Conservation (phyloP, 2,888 invertebrate genomes). For the Protophormia terraenovae region DNA sequence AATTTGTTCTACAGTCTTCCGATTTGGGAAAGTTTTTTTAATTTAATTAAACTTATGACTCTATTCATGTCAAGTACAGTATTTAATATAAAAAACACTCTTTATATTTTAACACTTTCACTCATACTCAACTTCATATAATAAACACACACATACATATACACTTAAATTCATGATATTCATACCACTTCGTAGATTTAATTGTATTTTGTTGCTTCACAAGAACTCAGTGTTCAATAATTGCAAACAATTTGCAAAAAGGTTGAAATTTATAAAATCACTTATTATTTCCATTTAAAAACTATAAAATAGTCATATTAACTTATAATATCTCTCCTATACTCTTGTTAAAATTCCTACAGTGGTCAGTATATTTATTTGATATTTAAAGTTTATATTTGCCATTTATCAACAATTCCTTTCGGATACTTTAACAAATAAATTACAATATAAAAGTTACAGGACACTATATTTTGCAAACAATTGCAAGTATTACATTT, state of each 20-base stretch:
- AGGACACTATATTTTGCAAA: not conserved
- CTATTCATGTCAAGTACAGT: not conserved
- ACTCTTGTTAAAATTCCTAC: too few relatives aligned
- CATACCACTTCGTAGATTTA: not conserved
- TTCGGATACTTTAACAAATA: not conserved
- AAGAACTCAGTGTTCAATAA: not conserved
- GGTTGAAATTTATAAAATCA: not conserved
- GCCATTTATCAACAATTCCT: not conserved
- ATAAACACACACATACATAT: not conserved
- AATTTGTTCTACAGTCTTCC: too few relatives aligned
- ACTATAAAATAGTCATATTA: not conserved
- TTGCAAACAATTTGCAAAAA: not conserved
- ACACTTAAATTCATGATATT: not conserved
- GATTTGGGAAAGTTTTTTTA: too few relatives aligned
- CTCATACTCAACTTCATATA: too few relatives aligned
- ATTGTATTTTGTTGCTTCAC: not conserved
- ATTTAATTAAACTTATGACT: too few relatives aligned
- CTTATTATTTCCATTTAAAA: not conserved
- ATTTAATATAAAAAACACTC: conserved; percentile 36
- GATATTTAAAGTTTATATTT: not conserved
- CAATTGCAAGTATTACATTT: not conserved
- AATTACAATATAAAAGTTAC: not conserved
- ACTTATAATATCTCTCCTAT: too few relatives aligned
- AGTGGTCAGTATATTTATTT: too few relatives aligned
- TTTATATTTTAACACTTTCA: not conserved